phyloP scores from a whole-genome alignment of 2,888 invertebrate genomes.

The Agrotis ipsilon region DNA sequence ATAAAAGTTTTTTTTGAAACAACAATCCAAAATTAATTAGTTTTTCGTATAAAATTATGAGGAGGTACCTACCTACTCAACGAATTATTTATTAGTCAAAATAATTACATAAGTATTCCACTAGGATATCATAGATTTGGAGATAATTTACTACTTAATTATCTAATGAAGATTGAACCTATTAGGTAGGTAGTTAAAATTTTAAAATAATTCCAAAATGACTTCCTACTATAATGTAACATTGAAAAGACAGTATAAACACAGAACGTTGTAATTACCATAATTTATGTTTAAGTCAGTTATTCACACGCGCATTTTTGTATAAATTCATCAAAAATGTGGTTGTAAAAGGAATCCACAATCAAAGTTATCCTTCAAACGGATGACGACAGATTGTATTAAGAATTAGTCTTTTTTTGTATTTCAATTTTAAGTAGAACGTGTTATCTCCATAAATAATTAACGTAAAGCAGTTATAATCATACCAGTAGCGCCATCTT shows the following conservation, averaged over 20 bases:
- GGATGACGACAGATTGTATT: background rate
- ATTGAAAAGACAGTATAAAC: constrained; percentile 29
- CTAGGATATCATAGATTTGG: too few species aligned
- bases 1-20: constrained; percentile 10
- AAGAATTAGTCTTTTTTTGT: constrained; percentile 13
- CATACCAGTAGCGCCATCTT: constrained; percentile 50
- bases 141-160: background rate
- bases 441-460: background rate
- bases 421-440: background rate
- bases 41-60: background rate
- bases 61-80: background rate
- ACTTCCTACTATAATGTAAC: constrained; percentile 8
- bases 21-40: constrained; percentile 18
- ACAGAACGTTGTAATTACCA: constrained; percentile 13
- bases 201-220: constrained; percentile 15
- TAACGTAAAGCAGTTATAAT: background rate
- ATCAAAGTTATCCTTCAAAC: constrained; percentile 24
- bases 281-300: constrained; percentile 30
- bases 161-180: background rate
- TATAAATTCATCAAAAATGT: background rate
- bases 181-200: background rate
- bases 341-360: constrained; percentile 1
- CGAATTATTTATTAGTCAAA: background rate
- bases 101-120: background rate
- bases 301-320: background rate